Base-by-base conservation (phyloP, 1,140 invertebrate species). In the Leptinotarsa lineolata region DNA sequence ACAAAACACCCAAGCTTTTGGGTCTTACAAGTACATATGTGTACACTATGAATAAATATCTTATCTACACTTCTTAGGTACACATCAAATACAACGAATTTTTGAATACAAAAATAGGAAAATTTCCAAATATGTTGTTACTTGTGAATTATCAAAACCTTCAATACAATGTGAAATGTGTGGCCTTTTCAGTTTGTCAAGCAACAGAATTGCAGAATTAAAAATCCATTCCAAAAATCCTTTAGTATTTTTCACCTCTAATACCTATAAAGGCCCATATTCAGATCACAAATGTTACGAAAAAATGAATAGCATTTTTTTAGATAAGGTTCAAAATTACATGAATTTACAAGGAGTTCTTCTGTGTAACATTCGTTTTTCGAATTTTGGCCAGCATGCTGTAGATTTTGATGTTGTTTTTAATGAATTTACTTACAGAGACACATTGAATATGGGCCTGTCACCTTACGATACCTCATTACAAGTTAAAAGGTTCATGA, bases 391-490 rank as follows among this genome's bases (percentile, higher is more conserved):
- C 79, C 78, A 80, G 77, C 78, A 79, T 79, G 80, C 68, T 48
- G 77, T 81, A 80, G 79, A 77, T 68, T 66, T 71, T 71, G 60
- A 63, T 63, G 20, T 63, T 22, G 6, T 63, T 63, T 63, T 63
- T 63, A 22, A 24, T 54, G 16, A n/a, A 54, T 54, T 54, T 54
- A 54, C 48, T 63, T 63, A 73, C 71, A 76, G 73, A 77, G 78
- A 80, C 81, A 81, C 81, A 74, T 79, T 80, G 83, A 84, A 83
- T 84, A 83, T 84, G 82, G 83, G 83, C 83, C 82, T 83, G 74
- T 76, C 20, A 54, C 48, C n/a, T 18, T 54, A 54, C 48, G 48
- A 54, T 54, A 54, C 48, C 48, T 54, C 48, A 6, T 18, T 16
- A 54, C 6, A 18, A 54, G n/a, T 54, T 18, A 18, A 18, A 15